Percentiles rank a stretch among this genome's conserved stretches.
Conservation (phyloP, 1,140 invertebrate genomes). For the Macrotrachela quadricornifera region DNA sequence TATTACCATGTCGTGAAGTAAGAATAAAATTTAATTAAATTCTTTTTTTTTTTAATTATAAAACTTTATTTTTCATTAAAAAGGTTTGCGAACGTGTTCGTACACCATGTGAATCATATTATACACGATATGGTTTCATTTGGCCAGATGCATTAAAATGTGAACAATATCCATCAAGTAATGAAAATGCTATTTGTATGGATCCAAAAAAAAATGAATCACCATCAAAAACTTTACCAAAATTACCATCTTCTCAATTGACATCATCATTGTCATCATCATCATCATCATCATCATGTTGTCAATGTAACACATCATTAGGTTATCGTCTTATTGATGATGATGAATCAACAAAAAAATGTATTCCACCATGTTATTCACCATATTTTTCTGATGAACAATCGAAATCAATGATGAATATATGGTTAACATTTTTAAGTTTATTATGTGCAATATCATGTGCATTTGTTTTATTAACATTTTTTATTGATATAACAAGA, state of each 20-base stretch:
- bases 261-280: slow-evolving; percentile 21
- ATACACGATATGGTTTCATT: slow-evolving; percentile 80
- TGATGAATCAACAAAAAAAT: slow-evolving; percentile 28
- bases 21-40: no score
- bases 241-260: no score
- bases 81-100: slow-evolving; percentile 71
- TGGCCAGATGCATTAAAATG: slow-evolving; percentile 92
- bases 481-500: slow-evolving; percentile 44
- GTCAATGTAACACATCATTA: slow-evolving; percentile 16
- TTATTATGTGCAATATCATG: slow-evolving; percentile 8
- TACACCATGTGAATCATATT: slow-evolving; percentile 69
- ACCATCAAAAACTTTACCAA: no score
- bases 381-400: slow-evolving; percentile 44
- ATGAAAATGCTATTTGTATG: slow-evolving; percentile 66
- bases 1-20: slow-evolving; percentile 58
- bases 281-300: slow-evolving; percentile 62
- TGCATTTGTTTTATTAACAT: slow-evolving; percentile 29
- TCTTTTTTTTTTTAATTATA: no score
- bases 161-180: slow-evolving; percentile 59
- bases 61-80: no score
- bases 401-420: background rate
- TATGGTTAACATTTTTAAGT: background rate
- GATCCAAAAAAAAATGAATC: slow-evolving; percentile 40
- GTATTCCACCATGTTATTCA: slow-evolving; percentile 67
- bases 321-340: slow-evolving; percentile 10